Conservation (phyloP, 2,113 vertebrate species). For the Platichthys flesus region DNA sequence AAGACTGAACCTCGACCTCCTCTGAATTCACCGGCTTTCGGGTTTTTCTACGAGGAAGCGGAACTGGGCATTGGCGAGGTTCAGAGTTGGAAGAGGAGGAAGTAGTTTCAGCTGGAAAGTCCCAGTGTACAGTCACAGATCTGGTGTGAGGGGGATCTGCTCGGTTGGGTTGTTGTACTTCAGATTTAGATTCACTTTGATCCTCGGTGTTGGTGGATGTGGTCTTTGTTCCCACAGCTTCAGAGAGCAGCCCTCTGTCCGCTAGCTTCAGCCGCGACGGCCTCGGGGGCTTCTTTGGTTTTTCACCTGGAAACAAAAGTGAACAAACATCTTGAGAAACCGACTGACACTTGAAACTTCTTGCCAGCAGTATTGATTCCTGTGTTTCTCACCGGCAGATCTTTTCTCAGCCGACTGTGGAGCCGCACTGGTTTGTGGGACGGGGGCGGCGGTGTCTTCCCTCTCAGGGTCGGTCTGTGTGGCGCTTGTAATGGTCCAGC, state of each 20-base stretch:
- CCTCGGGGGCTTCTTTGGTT: conserved; percentile 86
- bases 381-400: conserved; percentile 67
- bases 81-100: conserved; percentile 5
- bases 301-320: conserved; percentile 73
- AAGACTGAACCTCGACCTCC: conserved; percentile 76
- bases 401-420: conserved; percentile 62
- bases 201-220: conserved; percentile 1
- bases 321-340: not conserved
- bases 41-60: conserved; percentile 89
- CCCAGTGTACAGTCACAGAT: conserved; percentile 67
- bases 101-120: conserved; percentile 29
- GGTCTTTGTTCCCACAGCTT: conserved; percentile 38
- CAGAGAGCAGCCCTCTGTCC: conserved; percentile 70
- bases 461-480: conserved; percentile 90
- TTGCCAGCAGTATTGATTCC: not conserved
- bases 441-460: conserved; percentile 74
- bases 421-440: conserved; percentile 75
- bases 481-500: conserved; percentile 84
- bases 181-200: conserved; percentile 27
- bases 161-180: conserved; percentile 70
- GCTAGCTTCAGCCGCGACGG: conserved; percentile 71
- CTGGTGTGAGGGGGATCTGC: conserved; percentile 58
- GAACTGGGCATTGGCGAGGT: conserved; percentile 81
- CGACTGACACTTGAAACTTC: not conserved
- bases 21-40: conserved; percentile 79